Evolutionary conservation across 2,113 vertebrate genomes (phyloP).

Genomic region (Potamarius usumacintae): DNA sequence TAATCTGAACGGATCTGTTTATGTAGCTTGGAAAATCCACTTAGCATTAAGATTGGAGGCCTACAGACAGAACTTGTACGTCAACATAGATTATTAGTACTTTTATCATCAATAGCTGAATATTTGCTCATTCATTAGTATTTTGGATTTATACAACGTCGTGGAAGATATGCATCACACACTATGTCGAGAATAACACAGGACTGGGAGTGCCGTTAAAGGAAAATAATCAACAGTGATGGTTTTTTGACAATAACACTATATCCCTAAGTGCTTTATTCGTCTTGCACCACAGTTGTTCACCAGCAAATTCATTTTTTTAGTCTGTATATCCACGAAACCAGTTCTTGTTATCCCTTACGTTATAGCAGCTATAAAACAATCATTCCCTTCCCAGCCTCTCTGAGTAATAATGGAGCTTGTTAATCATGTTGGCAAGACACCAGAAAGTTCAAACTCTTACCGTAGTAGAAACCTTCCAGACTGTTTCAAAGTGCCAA

Average conservation of each 20-base stretch:
- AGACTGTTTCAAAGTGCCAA: neutral
- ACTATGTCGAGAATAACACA: neutral
- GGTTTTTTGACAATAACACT: neutral
- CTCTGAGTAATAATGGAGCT: neutral
- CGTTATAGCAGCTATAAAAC: neutral
- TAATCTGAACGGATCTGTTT: neutral
- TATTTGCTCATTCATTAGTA: neutral
- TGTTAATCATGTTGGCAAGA: too few relatives aligned
- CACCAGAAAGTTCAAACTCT: neutral
- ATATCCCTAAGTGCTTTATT: neutral
- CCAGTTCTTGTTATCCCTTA: neutral
- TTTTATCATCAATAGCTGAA: neutral
- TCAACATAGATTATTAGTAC: neutral
- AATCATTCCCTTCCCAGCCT: neutral
- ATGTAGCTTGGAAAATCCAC: neutral
- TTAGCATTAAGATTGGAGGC: neutral
- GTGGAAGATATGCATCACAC: neutral
- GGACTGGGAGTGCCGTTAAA: neutral
- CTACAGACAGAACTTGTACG: neutral
- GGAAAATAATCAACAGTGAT: neutral
- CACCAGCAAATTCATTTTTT: neutral
- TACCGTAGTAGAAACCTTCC: neutral
- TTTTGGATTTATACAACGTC: neutral
- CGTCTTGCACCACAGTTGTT: too few relatives aligned
- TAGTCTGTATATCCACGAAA: neutral